Evolutionary conservation across 2,113 vertebrate genomes (phyloP).

Genomic region (Amblyornis subalaris): DNA sequence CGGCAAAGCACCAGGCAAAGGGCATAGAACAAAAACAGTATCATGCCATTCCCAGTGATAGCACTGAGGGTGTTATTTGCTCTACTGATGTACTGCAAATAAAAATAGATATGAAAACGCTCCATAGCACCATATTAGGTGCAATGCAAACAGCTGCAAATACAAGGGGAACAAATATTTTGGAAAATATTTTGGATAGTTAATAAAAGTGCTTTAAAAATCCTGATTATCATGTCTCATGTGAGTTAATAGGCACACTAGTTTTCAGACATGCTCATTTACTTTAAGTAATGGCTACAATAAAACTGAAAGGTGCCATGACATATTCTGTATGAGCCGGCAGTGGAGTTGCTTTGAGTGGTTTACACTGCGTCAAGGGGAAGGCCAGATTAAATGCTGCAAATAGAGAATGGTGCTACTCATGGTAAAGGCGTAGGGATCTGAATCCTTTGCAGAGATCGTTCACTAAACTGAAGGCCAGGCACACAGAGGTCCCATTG

Average conservation of each 20-base stretch:
- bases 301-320: rapidly evolving
- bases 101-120: background rate
- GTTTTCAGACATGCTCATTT: background rate
- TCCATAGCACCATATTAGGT: background rate
- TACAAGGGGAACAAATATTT: background rate
- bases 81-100: background rate
- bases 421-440: background rate
- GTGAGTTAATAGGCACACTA: background rate
- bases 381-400: background rate
- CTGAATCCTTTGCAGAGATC: background rate
- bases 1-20: background rate
- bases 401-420: background rate
- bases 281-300: background rate
- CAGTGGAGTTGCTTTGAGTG: background rate
- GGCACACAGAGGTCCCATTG: background rate
- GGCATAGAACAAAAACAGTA: background rate
- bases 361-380: background rate
- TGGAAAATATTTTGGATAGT: background rate
- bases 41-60: background rate
- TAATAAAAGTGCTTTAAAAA: background rate
- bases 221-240: background rate
- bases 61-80: background rate
- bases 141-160: background rate
- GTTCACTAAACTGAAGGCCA: background rate
- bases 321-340: background rate